Base-by-base conservation (phyloP, 2,797 vertebrate species). In the Manis pentadactyla region DNA sequence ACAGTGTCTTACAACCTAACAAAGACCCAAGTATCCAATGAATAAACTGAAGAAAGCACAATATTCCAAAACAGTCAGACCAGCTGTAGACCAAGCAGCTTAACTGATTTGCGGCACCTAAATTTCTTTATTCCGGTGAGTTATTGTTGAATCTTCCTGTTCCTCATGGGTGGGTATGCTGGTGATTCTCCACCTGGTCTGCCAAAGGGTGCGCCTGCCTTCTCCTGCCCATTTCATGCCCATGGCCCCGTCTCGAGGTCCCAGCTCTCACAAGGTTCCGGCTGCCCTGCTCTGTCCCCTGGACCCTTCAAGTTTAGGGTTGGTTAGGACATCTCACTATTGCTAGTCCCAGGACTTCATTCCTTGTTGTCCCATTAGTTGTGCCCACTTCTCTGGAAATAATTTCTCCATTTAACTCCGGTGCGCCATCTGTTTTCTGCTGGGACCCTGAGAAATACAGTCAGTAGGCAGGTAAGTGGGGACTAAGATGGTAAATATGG, bases 401-500 rank as follows among this genome's bases (percentile, higher is more conserved):
- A 51, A 63, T 85, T 64, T 85, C 77, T 90, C 81, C 46, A 57
- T 74, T 89, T n/a, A 73, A 7, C n/a, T 57, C 51, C 75, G 73
- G 19, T 3, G 55, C 92, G 77, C 85, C 82, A 63, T 83, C 88
- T 96, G 90, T 74, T 96, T 95, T 74, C 88, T 25, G n/a, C 66
- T 68, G 49, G 68, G 87, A 96, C 66, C 61, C 81, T 78, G 71
- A 93, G 42, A 75, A 93, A 89, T 64, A 64, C 49, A 74, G 39
- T 71, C 71, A 81, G 90, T 93, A 82, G 90, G 78, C 77, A 94
- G 68, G 93, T 71, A 66, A 34, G 78, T 87, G 83, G 82, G 71
- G 51, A 94, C 53, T 68, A 49, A 90, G 66, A 78, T 89, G 95
- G 95, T 12, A 97, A 85, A 87, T 25, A 82, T 75, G 55, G 77